Evolutionary conservation across 2,888 invertebrate genomes (phyloP), one percentile per base, ranked within the genome.

Genomic region (Dynastes tityus): DNA sequence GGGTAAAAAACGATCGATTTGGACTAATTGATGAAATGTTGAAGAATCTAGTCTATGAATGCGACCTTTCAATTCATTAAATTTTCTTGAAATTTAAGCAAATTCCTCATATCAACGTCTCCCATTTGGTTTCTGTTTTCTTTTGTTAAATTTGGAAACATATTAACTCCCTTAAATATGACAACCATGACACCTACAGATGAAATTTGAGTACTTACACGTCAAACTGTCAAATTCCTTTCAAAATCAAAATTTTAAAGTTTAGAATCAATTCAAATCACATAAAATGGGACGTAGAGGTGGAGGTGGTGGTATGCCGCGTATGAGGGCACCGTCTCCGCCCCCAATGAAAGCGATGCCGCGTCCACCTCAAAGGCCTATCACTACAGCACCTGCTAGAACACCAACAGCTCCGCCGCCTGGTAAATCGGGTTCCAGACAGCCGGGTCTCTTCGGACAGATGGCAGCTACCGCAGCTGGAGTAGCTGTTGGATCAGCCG

Each of bases 381-480:
- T 29, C 8, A 1, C 70, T 53, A 40, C 37, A 13, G 11, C 84
- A 16, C 37, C 45, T 90, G 6, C 55, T 1, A 49, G 29, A 37
- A 40, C 37, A 27, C 49, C 32, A 58, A 16, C 58, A n/a, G 90
- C 90, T 77, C 86, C 91, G 22, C 83, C 89, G 22, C 90, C 91
- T 77, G 89, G 90, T 83, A 86, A 90, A 32, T 91, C 92, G 8
- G 91, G 92, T 82, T 91, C 93, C 9, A 94, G 95, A 87, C 94
- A 94, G 84, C 98, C 98, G 0, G 96, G 97, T 1, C 89, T 99
- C 87, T 94, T 99, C 88, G 94, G 94, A 75, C 98, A 99, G 90
- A 99, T 99, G 98, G 98, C 98, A 77, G 97, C 98, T 0, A 99
- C 99, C 9, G 99, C 99, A 83, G 99, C 98, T 81, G 99, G 99